These are phyloP conservation scores for Sebastes cheni DNA, from an alignment of 2,797 vertebrate genomes.

Conservation along the genomic window DNA sequence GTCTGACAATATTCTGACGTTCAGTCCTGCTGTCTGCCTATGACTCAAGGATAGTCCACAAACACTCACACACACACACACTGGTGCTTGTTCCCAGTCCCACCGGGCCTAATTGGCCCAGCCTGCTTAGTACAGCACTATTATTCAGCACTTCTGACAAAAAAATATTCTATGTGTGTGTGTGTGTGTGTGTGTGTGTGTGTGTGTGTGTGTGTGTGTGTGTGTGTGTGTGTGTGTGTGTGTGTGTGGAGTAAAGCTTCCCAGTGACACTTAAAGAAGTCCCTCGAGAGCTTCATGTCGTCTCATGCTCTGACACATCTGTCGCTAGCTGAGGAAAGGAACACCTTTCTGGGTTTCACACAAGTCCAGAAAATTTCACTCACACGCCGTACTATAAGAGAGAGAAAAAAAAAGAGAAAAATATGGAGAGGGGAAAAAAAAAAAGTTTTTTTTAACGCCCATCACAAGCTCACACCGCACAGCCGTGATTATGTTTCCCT, in stretches of 20 bases:
- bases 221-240: constrained; percentile 33
- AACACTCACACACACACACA: constrained; percentile 22
- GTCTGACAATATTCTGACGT: constrained; percentile 75
- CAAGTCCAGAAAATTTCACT: constrained; percentile 41
- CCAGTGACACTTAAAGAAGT: constrained; percentile 72
- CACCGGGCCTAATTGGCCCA: constrained; percentile 76
- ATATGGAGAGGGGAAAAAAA: constrained; percentile 1
- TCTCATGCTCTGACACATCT: constrained; percentile 75
- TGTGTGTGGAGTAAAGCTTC: constrained; percentile 36
- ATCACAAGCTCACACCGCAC: constrained; percentile 45
- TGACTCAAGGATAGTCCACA: constrained; percentile 57
- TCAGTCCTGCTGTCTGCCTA: constrained; percentile 65
- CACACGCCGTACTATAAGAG: not conserved
- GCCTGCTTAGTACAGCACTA: constrained; percentile 72
- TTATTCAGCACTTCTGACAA: constrained; percentile 77
- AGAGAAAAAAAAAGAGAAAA: constrained; percentile 13
- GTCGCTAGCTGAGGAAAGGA: constrained; percentile 64
- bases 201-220: not conserved
- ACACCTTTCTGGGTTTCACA: constrained; percentile 60
- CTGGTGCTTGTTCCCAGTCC: constrained; percentile 54
- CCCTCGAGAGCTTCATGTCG: constrained; percentile 57
- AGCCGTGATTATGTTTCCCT: constrained; percentile 66
- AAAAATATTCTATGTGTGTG: constrained; percentile 18
- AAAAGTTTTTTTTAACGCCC: constrained; percentile 12
- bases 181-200: constrained; percentile 13